A percentile compares a stretch with the other conserved stretches of the same genome.
Evolutionary conservation across 2,888 invertebrate species (phyloP).

Genomic region (Drosophila mettleri): DNA sequence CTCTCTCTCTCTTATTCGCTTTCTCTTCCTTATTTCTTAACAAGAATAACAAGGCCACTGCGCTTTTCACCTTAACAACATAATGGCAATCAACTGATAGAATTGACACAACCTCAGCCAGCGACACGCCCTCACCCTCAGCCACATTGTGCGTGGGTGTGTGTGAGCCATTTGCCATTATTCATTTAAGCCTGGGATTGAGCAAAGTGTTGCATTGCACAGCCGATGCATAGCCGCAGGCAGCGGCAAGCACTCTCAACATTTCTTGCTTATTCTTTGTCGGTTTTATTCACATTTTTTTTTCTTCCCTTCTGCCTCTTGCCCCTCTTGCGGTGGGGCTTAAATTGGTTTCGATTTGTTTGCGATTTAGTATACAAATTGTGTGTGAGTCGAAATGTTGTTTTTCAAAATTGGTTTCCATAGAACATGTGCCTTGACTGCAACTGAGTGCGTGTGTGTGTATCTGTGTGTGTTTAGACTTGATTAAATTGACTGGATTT

Average conservation of each 20-base stretch:
- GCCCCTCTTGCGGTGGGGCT: neutral
- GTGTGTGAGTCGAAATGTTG: conserved; percentile 38
- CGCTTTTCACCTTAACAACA: conserved; percentile 74
- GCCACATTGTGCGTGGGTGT: conserved; percentile 17
- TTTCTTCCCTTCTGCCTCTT: neutral
- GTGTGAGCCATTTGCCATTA: conserved; percentile 54
- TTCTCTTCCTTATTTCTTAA: neutral
- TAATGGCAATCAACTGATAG: conserved; percentile 78
- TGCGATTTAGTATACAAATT: conserved; percentile 69
- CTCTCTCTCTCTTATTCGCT: neutral
- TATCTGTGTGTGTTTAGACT: conserved; percentile 33
- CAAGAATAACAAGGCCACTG: conserved; percentile 42
- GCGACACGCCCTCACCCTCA: neutral
- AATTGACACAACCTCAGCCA: conserved; percentile 57
- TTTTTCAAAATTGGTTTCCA: conserved; percentile 55
- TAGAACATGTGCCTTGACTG: conserved; percentile 18
- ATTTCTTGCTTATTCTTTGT: conserved; percentile 22
- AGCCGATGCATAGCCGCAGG: conserved; percentile 65
- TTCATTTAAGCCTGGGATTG: conserved; percentile 70
- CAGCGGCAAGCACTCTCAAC: conserved; percentile 27
- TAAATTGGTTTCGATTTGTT: conserved; percentile 66
- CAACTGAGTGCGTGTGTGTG: neutral
- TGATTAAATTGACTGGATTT: conserved; percentile 60
- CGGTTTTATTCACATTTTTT: neutral
- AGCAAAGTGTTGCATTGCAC: conserved; percentile 64